Conservation (phyloP, 2,797 vertebrate genomes). For the Anableps anableps region DNA sequence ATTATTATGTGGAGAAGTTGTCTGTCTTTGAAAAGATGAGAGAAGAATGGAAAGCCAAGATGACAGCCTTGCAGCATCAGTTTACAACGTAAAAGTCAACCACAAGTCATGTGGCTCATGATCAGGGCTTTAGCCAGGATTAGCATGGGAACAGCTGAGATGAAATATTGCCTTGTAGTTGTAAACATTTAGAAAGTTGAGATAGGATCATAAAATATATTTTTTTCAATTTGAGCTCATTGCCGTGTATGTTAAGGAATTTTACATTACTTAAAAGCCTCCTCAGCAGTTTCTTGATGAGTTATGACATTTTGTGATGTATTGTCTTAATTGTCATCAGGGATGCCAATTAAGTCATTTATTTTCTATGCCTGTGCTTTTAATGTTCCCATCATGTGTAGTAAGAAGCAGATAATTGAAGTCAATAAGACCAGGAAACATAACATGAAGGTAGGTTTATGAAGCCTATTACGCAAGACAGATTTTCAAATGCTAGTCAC, state of each 20-base stretch:
- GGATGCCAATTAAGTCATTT: constrained; percentile 5
- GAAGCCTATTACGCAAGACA: background rate
- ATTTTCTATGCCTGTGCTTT: background rate
- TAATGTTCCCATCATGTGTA: constrained; percentile 3
- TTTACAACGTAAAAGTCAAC: constrained; percentile 52
- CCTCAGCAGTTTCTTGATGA: background rate
- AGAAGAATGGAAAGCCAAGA: constrained; percentile 44
- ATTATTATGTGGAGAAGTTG: constrained; percentile 1
- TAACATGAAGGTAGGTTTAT: background rate
- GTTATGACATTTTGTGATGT: background rate
- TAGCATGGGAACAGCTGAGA: constrained; percentile 14
- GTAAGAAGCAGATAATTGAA: constrained; percentile 8
- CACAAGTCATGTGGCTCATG: constrained; percentile 39
- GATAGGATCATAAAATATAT: background rate
- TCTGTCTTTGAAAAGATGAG: constrained; percentile 30
- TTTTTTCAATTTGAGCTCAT: background rate
- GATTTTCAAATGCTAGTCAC: background rate
- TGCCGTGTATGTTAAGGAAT: background rate
- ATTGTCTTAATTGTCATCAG: constrained; percentile 11
- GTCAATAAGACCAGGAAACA: background rate
- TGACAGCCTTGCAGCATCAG: constrained; percentile 66
- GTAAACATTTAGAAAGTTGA: background rate
- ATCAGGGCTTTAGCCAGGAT: constrained; percentile 32
- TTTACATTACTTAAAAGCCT: background rate
- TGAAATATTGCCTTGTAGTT: background rate